Base-by-base conservation (phyloP, 2,113 vertebrate species). In the Colius striatus region DNA sequence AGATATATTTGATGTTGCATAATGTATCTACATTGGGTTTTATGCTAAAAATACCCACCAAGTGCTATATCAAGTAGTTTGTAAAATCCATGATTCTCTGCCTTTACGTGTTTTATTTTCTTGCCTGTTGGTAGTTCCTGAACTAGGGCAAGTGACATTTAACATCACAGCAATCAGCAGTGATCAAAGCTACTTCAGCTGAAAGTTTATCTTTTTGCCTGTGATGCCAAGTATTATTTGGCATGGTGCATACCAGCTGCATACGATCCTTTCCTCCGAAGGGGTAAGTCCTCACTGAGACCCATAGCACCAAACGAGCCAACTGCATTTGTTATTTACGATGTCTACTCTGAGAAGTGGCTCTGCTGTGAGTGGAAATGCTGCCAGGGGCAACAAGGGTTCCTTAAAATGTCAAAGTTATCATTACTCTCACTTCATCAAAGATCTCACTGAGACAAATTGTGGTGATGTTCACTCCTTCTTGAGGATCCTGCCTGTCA, bases 171-270 rank as follows among this genome's bases (percentile, higher is more conserved):
- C 34, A 81, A 88, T 78, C 72, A 79, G 48, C 48, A 76, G 21
- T 41, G 71, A 94, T 78, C 86, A 96, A 91, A 95, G 75, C 32
- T 85, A 48, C 63, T 66, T 84, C 78, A 80, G 53, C 41, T 85
- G 60, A 20, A 95, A 74, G 60, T 86, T 93, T 27, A 29, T n/a
- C 38, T 74, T 90, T 65, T 79, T 72, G 67, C 62, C 67, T 60
- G 27, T 45, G 68, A 83, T 48, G 68, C 30, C 0, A 6, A 84
- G 30, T 41, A 50, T 53, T 82, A 53, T 26, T 67, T 72, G 29
- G 65, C 3, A 2, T 0, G 0, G 47, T 19, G 32, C 30, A 38
- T 29, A 48, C 10, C 0, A 1, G 12, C 12, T 38, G 17, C 26
- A 29, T 26, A 41, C 17, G 62, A 86, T 48, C 26, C 41, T 78